Evolutionary conservation across 2,113 vertebrate genomes (phyloP).

Genomic region (Pitta sordida): DNA sequence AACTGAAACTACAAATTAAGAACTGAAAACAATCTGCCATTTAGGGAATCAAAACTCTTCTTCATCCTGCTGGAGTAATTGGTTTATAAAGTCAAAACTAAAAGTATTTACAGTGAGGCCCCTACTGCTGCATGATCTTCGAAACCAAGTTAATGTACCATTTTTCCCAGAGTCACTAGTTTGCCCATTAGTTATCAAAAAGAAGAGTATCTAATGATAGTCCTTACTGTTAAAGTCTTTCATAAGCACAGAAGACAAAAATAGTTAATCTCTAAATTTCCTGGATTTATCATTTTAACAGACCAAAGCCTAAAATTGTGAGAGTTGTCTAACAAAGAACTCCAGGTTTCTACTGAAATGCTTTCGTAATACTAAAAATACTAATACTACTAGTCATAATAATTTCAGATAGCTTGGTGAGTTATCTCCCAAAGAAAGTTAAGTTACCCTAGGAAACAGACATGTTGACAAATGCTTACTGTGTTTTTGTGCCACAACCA

Average conservation of each 20-base stretch:
- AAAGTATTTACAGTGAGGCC: background rate
- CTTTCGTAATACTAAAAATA: background rate
- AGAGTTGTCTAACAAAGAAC: background rate
- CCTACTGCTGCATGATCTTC: background rate
- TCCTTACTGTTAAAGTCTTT: background rate
- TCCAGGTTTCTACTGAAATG: background rate
- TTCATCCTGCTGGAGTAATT: background rate
- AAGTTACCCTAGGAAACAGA: background rate
- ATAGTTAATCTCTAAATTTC: background rate
- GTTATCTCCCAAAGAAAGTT: background rate
- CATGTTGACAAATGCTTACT: background rate
- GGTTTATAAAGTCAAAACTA: background rate
- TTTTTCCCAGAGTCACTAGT: background rate
- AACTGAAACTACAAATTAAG: slow-evolving; percentile 1
- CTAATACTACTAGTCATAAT: background rate
- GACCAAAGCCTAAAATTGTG: background rate
- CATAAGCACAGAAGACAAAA: background rate
- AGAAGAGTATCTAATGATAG: background rate
- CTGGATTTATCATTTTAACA: background rate
- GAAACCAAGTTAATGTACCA: background rate
- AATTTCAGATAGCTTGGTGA: background rate
- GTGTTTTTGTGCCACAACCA: background rate
- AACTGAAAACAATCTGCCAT: background rate
- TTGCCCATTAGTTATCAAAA: background rate
- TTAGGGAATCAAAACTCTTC: background rate